Percentiles rank a stretch among this genome's conserved stretches.
phyloP scores from a whole-genome alignment of 2,888 invertebrate species.

The Temnothorax rugatulus region DNA sequence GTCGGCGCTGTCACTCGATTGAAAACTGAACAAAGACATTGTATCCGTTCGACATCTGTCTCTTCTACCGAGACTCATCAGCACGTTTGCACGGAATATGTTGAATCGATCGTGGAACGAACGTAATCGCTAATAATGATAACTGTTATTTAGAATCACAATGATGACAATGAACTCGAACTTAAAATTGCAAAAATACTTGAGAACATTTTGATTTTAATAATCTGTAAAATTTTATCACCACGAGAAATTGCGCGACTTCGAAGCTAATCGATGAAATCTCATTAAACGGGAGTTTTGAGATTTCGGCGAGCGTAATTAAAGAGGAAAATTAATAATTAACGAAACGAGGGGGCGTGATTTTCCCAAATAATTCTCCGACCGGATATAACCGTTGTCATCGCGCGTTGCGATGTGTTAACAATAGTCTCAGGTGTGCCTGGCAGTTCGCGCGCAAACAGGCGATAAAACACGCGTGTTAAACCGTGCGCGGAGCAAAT shows the following conservation, averaged over 20 bases:
- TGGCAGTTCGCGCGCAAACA: constrained; percentile 70
- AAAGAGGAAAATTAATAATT: neutral
- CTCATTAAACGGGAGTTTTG: neutral
- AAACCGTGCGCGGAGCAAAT: constrained; percentile 65
- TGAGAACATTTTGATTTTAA: neutral
- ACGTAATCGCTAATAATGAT: neutral
- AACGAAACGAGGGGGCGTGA: neutral
- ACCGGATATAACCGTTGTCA: constrained; percentile 21
- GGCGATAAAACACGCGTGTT: constrained; percentile 72
- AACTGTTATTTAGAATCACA: neutral
- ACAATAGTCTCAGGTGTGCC: constrained; percentile 75
- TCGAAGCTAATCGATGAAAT: neutral
- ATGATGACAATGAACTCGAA: neutral
- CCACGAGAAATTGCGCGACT: neutral
- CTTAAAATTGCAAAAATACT: neutral
- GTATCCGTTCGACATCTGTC: constrained; percentile 3
- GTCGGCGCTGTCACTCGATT: constrained; percentile 12
- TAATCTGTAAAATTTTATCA: neutral
- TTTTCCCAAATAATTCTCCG: constrained; percentile 26
- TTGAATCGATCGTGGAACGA: neutral
- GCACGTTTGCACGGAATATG: neutral
- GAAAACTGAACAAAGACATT: constrained; percentile 40
- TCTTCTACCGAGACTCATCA: neutral
- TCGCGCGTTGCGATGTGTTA: constrained; percentile 56
- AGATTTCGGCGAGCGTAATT: neutral